Evolutionary conservation across 2,113 vertebrate genomes (phyloP).

Genomic region (Ammodramus savannarum): DNA sequence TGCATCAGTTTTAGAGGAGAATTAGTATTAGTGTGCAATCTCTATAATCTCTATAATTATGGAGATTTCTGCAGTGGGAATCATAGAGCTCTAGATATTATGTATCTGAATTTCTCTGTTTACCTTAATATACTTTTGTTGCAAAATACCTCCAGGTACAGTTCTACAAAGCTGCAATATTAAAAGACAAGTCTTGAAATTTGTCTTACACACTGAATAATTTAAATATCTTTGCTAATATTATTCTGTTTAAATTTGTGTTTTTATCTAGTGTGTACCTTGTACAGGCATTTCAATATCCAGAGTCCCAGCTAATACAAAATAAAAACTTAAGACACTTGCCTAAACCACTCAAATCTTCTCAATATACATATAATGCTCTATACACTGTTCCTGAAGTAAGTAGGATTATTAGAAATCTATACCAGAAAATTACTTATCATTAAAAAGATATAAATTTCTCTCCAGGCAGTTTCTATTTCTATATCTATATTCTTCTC

Average conservation of each 20-base stretch:
- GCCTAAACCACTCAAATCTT: background rate
- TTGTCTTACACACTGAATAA: background rate
- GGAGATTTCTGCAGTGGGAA: constrained; percentile 64
- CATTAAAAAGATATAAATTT: background rate
- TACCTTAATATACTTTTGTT: constrained; percentile 21
- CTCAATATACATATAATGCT: background rate
- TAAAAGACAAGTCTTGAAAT: background rate
- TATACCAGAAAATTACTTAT: background rate
- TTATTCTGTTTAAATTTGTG: background rate
- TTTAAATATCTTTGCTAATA: constrained; percentile 17
- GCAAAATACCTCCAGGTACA: constrained; percentile 29
- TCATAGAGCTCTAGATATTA: constrained; percentile 52
- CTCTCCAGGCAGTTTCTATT: background rate
- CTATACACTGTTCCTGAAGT: background rate
- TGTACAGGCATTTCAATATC: background rate
- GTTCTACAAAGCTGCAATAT: background rate
- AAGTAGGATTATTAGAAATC: background rate
- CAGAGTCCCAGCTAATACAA: background rate
- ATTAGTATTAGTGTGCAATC: constrained; percentile 71
- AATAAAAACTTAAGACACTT: background rate
- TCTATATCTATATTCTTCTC: background rate
- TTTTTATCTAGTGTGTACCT: background rate
- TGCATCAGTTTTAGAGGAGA: constrained; percentile 69
- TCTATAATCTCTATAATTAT: constrained; percentile 68
- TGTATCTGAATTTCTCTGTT: constrained; percentile 36